Conservation (phyloP, 2,113 vertebrate species). For the Scolopax mira region DNA sequence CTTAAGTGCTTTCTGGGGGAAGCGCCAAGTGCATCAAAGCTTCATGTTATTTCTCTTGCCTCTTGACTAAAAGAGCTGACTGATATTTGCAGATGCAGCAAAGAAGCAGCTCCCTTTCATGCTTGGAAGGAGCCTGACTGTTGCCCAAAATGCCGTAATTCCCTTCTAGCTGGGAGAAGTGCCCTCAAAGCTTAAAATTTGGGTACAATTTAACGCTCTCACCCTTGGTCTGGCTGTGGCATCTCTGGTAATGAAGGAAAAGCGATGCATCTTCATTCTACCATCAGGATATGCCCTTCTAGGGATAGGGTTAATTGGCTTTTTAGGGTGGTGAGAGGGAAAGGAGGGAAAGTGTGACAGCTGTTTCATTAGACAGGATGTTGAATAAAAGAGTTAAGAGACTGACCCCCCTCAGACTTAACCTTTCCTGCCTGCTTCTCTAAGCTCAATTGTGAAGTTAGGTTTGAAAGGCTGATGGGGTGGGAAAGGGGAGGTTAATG, state of each 20-base stretch:
- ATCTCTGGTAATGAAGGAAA: background rate
- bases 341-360: background rate
- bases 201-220: rapidly evolving
- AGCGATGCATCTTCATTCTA: background rate
- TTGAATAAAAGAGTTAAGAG: background rate
- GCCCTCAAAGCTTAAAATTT: background rate
- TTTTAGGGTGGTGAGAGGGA: background rate
- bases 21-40: background rate
- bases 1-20: background rate
- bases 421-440: conserved; percentile 4
- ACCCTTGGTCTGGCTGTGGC: background rate
- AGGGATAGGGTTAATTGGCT: conserved; percentile 25
- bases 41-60: background rate
- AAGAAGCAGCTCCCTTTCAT: background rate
- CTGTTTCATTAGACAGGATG: background rate
- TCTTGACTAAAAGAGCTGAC: background rate
- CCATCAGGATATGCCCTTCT: background rate
- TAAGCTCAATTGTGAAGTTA: background rate
- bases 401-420: background rate
- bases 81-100: background rate
- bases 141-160: background rate
- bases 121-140: background rate
- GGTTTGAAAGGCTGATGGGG: background rate
- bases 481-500: conserved; percentile 10
- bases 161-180: background rate